Conservation (phyloP, 2,113 vertebrate species). For the Oxygymnocypris stewartii region DNA sequence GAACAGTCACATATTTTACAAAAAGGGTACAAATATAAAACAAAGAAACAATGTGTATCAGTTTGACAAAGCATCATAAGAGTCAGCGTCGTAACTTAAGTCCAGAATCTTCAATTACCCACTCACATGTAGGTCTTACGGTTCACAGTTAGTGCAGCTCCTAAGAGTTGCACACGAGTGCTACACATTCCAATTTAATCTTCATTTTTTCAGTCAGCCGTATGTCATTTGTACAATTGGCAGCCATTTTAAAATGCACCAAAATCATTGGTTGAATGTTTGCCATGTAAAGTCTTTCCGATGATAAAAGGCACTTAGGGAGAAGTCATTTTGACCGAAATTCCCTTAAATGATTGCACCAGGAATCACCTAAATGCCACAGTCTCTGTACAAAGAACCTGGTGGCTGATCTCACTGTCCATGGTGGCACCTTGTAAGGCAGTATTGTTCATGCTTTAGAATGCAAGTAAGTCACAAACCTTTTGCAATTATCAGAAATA, state of each 20-base stretch:
- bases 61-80: conserved; percentile 62
- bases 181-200: conserved; percentile 58
- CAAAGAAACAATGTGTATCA: conserved; percentile 44
- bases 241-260: background rate
- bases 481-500: conserved; percentile 78
- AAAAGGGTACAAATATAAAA: conserved; percentile 48
- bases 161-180: conserved; percentile 58
- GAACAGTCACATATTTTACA: conserved; percentile 64
- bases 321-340: conserved; percentile 19
- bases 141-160: conserved; percentile 70
- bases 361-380: background rate
- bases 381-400: background rate
- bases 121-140: conserved; percentile 52
- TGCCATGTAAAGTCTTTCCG: background rate
- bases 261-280: background rate
- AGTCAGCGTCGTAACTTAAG: conserved; percentile 55
- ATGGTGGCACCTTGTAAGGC: background rate
- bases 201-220: conserved; percentile 51
- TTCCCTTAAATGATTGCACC: background rate
- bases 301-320: background rate
- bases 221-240: background rate
- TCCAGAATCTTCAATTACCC: conserved; percentile 68
- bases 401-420: background rate
- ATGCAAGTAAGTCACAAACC: background rate
- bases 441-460: background rate